phyloP scores from a whole-genome alignment of 2,888 invertebrate species.

The Atherix ibis region DNA sequence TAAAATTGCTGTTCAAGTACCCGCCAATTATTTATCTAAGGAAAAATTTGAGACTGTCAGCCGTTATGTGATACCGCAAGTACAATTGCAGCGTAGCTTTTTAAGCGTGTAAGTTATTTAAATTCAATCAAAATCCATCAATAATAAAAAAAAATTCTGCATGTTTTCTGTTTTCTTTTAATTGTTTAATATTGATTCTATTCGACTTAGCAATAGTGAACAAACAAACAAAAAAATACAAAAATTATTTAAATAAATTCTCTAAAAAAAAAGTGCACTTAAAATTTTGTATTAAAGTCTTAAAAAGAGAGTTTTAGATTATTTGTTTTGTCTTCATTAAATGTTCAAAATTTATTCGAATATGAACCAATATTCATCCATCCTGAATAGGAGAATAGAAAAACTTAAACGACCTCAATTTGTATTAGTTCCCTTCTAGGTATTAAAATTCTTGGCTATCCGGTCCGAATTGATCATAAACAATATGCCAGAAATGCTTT shows the following conservation, averaged over 20 bases:
- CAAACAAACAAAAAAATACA: too few relatives aligned
- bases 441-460: constrained; percentile 64
- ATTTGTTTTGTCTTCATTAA: too few relatives aligned
- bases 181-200: too few relatives aligned
- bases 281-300: too few relatives aligned
- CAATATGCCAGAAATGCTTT: constrained; percentile 68
- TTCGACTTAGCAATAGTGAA: too few relatives aligned
- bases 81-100: constrained; percentile 58
- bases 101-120: constrained; percentile 56
- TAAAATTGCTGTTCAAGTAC: constrained; percentile 66
- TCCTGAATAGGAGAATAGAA: too few relatives aligned
- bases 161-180: constrained; percentile 3
- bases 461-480: constrained; percentile 59
- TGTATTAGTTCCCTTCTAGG: constrained; percentile 47
- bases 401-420: too few relatives aligned
- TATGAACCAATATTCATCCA: too few relatives aligned
- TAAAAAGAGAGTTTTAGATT: too few relatives aligned
- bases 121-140: constrained; percentile 27
- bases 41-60: constrained; percentile 69
- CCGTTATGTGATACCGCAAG: constrained; percentile 72
- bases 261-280: too few relatives aligned
- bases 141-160: not conserved
- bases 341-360: too few relatives aligned
- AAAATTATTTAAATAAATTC: too few relatives aligned
- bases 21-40: constrained; percentile 61